These are phyloP conservation scores for Callimorpha dominula DNA, from an alignment of 2,888 invertebrate genomes.

Conservation along the genomic window DNA sequence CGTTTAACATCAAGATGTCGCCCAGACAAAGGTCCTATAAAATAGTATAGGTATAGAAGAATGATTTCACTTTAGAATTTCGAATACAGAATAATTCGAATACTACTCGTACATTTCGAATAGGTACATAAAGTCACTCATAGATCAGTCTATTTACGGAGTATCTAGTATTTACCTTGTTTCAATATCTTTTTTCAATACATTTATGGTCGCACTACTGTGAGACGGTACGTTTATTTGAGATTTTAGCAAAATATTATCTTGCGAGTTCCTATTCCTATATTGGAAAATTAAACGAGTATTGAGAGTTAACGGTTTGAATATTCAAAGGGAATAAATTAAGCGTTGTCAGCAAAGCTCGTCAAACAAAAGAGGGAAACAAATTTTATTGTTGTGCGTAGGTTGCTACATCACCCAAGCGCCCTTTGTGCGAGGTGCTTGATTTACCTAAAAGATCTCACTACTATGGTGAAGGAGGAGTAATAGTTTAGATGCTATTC, in stretches of 20 bases:
- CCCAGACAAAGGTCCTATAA: too few relatives aligned
- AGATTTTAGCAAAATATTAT: constrained; percentile 80
- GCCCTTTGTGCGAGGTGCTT: constrained; percentile 21
- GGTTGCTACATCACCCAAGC: constrained; percentile 27
- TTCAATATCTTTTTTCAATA: neutral
- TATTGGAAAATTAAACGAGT: constrained; percentile 82
- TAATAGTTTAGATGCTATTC: too few relatives aligned
- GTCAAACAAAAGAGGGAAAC: constrained; percentile 63
- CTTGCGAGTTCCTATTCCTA: constrained; percentile 74
- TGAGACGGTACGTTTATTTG: constrained; percentile 65
- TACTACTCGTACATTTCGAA: neutral
- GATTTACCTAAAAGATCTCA: neutral
- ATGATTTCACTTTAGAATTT: neutral
- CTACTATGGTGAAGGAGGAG: too few relatives aligned
- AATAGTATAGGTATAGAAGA: too few relatives aligned
- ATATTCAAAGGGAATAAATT: constrained; percentile 85
- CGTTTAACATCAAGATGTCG: too few relatives aligned
- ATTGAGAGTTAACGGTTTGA: constrained; percentile 80
- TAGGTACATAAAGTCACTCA: neutral
- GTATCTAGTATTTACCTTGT: neutral
- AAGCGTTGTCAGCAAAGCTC: constrained; percentile 62
- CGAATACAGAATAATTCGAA: neutral
- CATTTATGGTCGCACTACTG: constrained; percentile 56
- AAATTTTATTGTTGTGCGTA: constrained; percentile 67
- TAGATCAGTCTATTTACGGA: neutral